Evolutionary conservation across 2,888 invertebrate genomes (phyloP).

Genomic region (Synergus umbraculus): DNA sequence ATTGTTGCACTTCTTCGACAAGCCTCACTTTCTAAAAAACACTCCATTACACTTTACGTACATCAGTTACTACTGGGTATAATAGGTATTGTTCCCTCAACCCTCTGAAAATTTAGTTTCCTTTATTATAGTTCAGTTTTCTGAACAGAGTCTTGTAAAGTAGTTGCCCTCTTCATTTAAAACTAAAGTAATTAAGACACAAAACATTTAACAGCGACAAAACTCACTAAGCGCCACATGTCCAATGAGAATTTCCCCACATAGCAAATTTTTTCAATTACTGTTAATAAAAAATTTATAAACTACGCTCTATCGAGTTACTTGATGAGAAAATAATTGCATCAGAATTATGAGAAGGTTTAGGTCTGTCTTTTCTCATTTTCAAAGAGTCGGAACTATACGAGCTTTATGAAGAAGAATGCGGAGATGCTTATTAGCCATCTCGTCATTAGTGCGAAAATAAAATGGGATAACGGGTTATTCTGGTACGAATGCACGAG

Average conservation of each 20-base stretch:
- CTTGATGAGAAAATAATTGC: constrained; percentile 1
- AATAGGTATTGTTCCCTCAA: too few relatives aligned
- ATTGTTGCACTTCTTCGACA: constrained; percentile 24
- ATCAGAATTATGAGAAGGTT: background rate
- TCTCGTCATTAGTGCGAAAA: constrained; percentile 29
- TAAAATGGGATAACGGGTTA: constrained; percentile 20
- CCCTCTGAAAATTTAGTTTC: too few relatives aligned
- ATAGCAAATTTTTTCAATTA: too few relatives aligned
- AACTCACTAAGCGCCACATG: too few relatives aligned
- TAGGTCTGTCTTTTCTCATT: background rate
- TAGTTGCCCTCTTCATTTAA: too few relatives aligned
- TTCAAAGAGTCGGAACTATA: background rate
- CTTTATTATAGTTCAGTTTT: too few relatives aligned
- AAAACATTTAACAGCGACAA: too few relatives aligned
- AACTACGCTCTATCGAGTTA: background rate
- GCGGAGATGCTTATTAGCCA: constrained; percentile 10
- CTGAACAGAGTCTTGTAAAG: too few relatives aligned
- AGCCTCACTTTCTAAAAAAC: constrained; percentile 34
- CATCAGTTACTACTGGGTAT: background rate
- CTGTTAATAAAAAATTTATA: too few relatives aligned
- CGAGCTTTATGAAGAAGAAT: background rate
- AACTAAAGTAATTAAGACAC: too few relatives aligned
- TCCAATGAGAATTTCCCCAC: too few relatives aligned
- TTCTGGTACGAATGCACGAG: background rate
- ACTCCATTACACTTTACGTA: background rate